Conservation (phyloP, 2,113 vertebrate species). For the Rostratula benghalensis region DNA sequence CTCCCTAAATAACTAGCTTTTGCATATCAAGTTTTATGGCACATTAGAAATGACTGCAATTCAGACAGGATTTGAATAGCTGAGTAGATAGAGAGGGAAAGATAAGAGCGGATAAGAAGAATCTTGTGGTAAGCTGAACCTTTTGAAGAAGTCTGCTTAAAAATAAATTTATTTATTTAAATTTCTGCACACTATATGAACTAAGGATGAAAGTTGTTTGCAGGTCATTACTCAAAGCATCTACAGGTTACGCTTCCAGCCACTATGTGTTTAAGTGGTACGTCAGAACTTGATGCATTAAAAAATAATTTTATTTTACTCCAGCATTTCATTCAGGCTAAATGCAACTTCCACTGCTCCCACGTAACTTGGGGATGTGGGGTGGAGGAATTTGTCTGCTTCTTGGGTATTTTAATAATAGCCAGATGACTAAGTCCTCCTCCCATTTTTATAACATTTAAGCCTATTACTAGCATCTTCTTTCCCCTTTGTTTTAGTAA, state of each 20-base stretch:
- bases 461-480: not conserved
- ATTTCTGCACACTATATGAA: not conserved
- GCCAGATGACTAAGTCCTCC: not conserved
- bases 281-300: not conserved
- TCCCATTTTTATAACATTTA: not conserved
- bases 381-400: not conserved
- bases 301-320: not conserved
- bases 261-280: not conserved
- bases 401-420: not conserved
- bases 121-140: not conserved
- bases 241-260: not conserved
- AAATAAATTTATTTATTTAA: not conserved
- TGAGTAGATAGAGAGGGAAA: not conserved
- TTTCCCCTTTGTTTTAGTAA: not conserved
- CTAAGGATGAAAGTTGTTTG: not conserved
- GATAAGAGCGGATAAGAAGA: not conserved
- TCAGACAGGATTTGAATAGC: slow-evolving; percentile 26
- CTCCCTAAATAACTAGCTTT: slow-evolving; percentile 54
- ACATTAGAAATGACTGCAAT: slow-evolving; percentile 28
- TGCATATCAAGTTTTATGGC: slow-evolving; percentile 33
- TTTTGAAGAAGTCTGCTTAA: not conserved
- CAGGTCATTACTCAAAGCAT: not conserved
- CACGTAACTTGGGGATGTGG: not conserved
- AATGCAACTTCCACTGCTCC: not conserved
- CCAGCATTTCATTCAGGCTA: not conserved